Conservation (phyloP, 2,888 invertebrate species). For the Caenorhabditis doughertyi region DNA sequence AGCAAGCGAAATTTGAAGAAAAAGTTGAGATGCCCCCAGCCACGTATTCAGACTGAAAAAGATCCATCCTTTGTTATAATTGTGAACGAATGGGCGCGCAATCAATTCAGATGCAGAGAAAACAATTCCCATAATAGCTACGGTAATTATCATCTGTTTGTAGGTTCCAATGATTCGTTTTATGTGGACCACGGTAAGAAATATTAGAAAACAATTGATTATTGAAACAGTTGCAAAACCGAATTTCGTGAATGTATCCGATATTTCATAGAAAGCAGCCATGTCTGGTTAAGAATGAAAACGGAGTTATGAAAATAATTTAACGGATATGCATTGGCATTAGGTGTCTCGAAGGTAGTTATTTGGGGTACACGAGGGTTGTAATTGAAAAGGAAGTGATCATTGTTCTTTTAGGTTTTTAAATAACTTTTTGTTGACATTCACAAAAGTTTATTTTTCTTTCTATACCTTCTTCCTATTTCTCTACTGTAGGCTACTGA, state of each 20-base stretch:
- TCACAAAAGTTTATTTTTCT: too few species aligned
- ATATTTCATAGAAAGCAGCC: conserved; percentile 11
- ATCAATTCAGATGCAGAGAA: conserved; percentile 17
- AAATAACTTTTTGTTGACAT: too few species aligned
- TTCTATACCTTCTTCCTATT: too few species aligned
- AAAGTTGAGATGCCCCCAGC: conserved; percentile 2
- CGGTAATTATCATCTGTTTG: conserved; percentile 11
- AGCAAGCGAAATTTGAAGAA: conserved; percentile 13
- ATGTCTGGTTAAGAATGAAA: neutral
- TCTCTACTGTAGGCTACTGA: too few species aligned
- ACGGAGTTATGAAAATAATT: neutral
- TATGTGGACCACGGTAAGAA: conserved; percentile 14
- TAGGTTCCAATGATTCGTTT: conserved; percentile 18
- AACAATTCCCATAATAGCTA: conserved; percentile 5
- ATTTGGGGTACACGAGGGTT: neutral
- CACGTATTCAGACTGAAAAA: conserved; percentile 28
- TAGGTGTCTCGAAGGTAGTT: conserved; percentile 3
- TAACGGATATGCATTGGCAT: neutral
- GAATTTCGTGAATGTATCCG: conserved; percentile 10
- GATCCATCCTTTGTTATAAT: conserved; percentile 10
- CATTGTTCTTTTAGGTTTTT: conserved; percentile 15
- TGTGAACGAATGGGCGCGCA: conserved; percentile 18
- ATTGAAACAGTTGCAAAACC: conserved; percentile 15
- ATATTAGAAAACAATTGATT: conserved; percentile 1
- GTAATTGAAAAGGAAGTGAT: neutral